Percentiles rank a stretch among this genome's conserved stretches.
These are phyloP conservation scores for Picus viridis DNA, from an alignment of 2,797 vertebrate species.

Conservation along the genomic window DNA sequence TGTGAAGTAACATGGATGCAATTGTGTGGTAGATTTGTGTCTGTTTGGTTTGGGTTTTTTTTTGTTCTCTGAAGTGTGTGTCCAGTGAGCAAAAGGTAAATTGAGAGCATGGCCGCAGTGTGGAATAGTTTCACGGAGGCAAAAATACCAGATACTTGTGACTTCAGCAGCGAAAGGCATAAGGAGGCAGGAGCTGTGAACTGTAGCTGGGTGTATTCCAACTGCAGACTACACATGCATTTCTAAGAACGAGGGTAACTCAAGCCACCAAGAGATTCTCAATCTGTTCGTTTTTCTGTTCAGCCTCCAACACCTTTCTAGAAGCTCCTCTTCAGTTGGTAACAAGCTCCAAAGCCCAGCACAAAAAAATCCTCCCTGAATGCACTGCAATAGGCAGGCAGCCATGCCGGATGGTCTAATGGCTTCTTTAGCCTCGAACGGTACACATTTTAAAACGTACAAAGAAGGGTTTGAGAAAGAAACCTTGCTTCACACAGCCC, in stretches of 20 bases:
- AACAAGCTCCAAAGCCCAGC: not conserved
- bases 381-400: not conserved
- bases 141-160: not conserved
- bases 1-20: not conserved
- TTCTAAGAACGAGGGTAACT: conserved; percentile 53
- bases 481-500: not conserved
- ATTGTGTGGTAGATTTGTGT: not conserved
- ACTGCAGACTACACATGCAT: not conserved
- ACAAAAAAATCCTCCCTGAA: not conserved
- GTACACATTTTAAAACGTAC: not conserved
- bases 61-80: not conserved
- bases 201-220: conserved; percentile 1
- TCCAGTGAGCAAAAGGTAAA: not conserved
- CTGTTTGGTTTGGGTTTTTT: not conserved
- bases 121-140: not conserved
- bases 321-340: not conserved
- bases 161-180: not conserved
- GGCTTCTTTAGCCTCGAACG: not conserved
- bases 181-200: conserved; percentile 20
- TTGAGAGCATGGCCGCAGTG: not conserved
- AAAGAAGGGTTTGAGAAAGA: not conserved
- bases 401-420: not conserved
- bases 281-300: conserved; percentile 57
- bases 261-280: conserved; percentile 48
- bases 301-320: not conserved